phyloP scores from a whole-genome alignment of 2,888 invertebrate genomes.

The Hoplodrina ambigua region DNA sequence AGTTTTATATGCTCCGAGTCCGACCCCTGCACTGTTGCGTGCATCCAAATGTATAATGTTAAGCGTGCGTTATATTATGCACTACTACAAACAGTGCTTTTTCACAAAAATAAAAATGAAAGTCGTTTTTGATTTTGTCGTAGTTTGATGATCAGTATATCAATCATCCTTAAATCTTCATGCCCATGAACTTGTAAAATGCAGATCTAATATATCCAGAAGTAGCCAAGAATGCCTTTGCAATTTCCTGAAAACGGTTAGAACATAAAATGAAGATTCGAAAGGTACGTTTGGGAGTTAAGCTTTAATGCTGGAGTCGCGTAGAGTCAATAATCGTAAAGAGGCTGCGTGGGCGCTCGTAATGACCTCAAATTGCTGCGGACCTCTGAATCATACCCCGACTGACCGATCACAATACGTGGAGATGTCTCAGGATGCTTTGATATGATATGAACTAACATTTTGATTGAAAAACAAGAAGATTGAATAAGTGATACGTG shows the following conservation, averaged over 20 bases:
- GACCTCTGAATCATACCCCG: constrained; percentile 53
- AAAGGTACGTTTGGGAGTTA: constrained; percentile 10
- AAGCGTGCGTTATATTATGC: no score
- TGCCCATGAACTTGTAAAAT: background rate
- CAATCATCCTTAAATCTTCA: no score
- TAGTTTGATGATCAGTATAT: no score
- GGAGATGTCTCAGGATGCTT: constrained; percentile 14
- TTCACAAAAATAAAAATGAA: no score
- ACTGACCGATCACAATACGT: constrained; percentile 19
- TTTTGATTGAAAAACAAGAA: no score
- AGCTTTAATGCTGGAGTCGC: constrained; percentile 22
- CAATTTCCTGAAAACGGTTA: background rate
- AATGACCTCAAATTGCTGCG: constrained; percentile 46
- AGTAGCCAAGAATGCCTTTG: background rate
- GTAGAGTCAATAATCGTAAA: constrained; percentile 58
- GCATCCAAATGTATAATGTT: no score
- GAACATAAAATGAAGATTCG: background rate
- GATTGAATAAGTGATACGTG: no score
- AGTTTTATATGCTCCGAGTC: no score
- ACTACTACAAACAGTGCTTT: no score
- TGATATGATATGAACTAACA: background rate
- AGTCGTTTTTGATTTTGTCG: no score
- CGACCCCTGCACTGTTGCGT: no score
- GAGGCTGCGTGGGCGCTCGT: constrained; percentile 47
- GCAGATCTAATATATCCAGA: background rate